phyloP scores from a whole-genome alignment of 2,797 vertebrate genomes.

The Lepilemur ruficaudatus region DNA sequence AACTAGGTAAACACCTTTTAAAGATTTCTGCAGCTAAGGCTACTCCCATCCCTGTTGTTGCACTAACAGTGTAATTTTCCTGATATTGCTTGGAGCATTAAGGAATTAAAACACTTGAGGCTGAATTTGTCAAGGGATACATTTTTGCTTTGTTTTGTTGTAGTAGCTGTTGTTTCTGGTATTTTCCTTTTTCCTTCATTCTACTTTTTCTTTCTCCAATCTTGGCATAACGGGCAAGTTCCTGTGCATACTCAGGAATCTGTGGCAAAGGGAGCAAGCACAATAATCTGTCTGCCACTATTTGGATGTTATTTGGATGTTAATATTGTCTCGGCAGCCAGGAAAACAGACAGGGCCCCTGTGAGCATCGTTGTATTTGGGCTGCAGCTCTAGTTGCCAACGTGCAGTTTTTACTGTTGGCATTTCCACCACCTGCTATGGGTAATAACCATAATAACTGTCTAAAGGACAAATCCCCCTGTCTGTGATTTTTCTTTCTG shows the following conservation, averaged over 20 bases:
- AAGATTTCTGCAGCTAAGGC: neutral
- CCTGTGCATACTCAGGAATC: neutral
- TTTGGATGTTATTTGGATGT: constrained; percentile 35
- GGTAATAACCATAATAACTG: constrained; percentile 41
- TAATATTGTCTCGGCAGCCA: neutral
- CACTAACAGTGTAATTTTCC: neutral
- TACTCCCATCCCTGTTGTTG: neutral
- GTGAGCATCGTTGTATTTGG: neutral
- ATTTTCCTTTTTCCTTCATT: neutral
- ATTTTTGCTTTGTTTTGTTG: neutral
- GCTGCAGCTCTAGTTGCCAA: neutral
- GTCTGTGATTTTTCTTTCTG: constrained; percentile 45
- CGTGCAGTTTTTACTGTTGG: constrained; percentile 21
- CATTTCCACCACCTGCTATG: constrained; percentile 46
- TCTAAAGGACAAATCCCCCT: constrained; percentile 41
- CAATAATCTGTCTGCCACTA: neutral
- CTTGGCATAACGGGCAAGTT: constrained; percentile 40
- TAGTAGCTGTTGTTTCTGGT: neutral
- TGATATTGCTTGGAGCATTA: neutral
- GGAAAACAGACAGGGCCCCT: neutral
- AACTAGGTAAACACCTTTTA: neutral
- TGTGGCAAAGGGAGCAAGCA: neutral
- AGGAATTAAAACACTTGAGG: neutral
- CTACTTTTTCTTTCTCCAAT: neutral
- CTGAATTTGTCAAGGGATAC: neutral